Evolutionary conservation across 2,113 vertebrate species (phyloP), one percentile per base, ranked within the genome.

Genomic region (Shinisaurus crocodilurus): DNA sequence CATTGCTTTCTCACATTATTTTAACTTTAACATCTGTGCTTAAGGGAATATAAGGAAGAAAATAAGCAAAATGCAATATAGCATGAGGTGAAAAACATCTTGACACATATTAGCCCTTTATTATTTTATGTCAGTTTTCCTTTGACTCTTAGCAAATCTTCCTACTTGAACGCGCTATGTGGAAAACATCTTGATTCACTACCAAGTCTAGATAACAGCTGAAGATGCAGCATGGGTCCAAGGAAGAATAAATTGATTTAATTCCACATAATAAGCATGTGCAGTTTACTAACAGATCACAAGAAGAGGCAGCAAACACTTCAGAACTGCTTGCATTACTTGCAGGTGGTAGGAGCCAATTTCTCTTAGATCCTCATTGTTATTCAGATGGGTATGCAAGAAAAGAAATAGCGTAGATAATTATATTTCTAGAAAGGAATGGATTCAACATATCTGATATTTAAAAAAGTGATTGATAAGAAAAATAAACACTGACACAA

Each of bases 201-300:
- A 57, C 37, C 87, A 77, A 87, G 88, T 92, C 63, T 89, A 76
- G 57, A 29, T 60, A 95, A 95, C 86, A 95, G 92, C 91, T 96
- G 92, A 96, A 93, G 80, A 90, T 89, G 45, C 94, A 94, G 74
- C 80, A 72, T 69, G 80, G 91, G 50, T 94, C 92, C 91, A 93
- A 93, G 96, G 75, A 91, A 91, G 91, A 94, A 95, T 94, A 91
- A 94, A 88, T 91, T 82, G 95, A 91, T 90, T 96, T 91, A 96
- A 95, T 95, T 93, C 63, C 50, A 85, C 34, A 77, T 57, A 92
- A 83, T 90, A 92, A 91, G 94, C 70, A 89, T 82, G 91, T 13
- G 65, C 29, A 76, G 80, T 95, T 96, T 93, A 86, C 86, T 96
- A 95, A 89, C 88, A 93, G 85, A 93, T 93, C 72, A 86, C 84